Base-by-base conservation (phyloP, 30 jellyfish, hydroid and myxozoan genomes). In the Hydractinia symbiolongicarpus region DNA sequence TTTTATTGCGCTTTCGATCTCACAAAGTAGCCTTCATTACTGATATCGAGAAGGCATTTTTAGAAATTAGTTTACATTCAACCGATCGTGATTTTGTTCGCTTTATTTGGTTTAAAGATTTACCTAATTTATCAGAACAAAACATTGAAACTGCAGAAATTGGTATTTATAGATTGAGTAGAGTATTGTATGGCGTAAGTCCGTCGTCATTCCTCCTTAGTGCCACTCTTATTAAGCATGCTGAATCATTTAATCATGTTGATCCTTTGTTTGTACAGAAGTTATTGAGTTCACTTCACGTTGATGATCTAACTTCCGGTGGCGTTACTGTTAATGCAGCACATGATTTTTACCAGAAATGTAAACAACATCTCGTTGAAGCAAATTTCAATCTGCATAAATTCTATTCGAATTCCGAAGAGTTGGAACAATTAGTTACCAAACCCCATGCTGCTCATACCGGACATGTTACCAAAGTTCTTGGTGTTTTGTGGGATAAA, bases 21-120 rank as follows among this genome's bases (percentile, higher is more conserved):
- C 9, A 76, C 72, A 53, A 56, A 20, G 60, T 73, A 14, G 94
- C 94, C 5, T 81, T 82, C n/a, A 82, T 84, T 40, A 79, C 95
- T 17, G 88, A 86, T 71, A 86, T 86, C 60, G 95, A 86, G 72
- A 86, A 86, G 61, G 95, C 95, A 44, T 79, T 86, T 66, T 60
- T 86, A 8, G 49, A 71, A 73, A 81, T 82, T 11, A 75, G 85
- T n/a, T 40, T 88, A 6, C 64, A 57, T 69, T 5, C 21, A 49
- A 60, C 70, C 40, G 86, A 88, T 77, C 74, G 90, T 16, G 94
- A 87, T 67, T 77, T 50, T 53, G 73, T 87, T 50, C 82, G 85
- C 5, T 88, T 88, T 78, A 73, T 88, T 54, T 88, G 96, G 94
- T 82, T 50, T 61, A 10, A 76, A 20, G 82, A 76, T 66, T 17